Evolutionary conservation across 2,888 invertebrate species (phyloP).

Genomic region (Pyrgus malvae): DNA sequence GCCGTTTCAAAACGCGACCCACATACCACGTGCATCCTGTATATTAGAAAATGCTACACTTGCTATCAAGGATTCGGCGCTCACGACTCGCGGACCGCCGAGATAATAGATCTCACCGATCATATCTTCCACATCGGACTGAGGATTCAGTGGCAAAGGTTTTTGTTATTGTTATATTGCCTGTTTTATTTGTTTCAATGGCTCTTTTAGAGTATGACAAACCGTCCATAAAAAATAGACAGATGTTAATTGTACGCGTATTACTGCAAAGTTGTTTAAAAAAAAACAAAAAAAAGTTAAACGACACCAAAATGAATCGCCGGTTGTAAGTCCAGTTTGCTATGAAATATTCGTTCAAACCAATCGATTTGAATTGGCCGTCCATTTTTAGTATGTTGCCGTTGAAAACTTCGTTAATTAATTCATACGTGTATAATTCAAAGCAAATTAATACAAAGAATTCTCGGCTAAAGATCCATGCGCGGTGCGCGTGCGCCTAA

Average conservation of each 20-base stretch:
- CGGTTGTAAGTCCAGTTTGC: no score
- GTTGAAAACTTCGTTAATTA: constrained; percentile 34
- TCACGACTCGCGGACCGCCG: constrained; percentile 42
- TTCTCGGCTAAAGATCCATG: constrained; percentile 38
- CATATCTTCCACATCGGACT: constrained; percentile 23
- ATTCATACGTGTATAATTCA: constrained; percentile 37
- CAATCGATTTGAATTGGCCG: not conserved
- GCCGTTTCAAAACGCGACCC: constrained; percentile 56
- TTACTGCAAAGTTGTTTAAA: not conserved
- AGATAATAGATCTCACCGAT: constrained; percentile 29
- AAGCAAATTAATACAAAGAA: constrained; percentile 43
- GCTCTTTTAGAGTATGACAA: no score
- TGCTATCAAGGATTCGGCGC: constrained; percentile 50
- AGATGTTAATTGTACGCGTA: not conserved
- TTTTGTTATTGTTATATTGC: constrained; percentile 24
- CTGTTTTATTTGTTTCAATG: constrained; percentile 22
- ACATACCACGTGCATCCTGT: constrained; percentile 58
- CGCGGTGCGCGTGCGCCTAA: constrained; percentile 40
- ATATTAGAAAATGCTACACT: constrained; percentile 48
- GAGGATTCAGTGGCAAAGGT: constrained; percentile 30
- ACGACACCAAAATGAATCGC: not conserved
- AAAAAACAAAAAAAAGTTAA: not conserved
- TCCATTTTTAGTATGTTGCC: constrained; percentile 10
- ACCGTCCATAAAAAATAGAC: no score
- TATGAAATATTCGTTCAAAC: no score